phyloP scores from a whole-genome alignment of 1,140 invertebrate genomes.

The Pseudobourletiella spinata region DNA sequence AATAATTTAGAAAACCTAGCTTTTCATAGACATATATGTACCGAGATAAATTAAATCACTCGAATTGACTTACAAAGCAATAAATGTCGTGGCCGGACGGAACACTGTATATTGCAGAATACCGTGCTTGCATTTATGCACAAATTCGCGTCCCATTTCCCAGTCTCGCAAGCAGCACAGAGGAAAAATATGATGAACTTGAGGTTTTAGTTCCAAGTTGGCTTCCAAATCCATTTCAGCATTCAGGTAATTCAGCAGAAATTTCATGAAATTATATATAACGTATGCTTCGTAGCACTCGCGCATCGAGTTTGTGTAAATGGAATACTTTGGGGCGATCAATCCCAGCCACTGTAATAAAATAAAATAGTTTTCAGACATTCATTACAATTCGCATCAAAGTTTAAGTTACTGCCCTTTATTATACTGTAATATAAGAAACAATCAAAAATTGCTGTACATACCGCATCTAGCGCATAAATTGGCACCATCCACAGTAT shows the following conservation, averaged over 20 bases:
- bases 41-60: no score
- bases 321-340: slow-evolving; percentile 69
- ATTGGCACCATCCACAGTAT: slow-evolving; percentile 98
- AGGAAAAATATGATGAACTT: slow-evolving; percentile 44
- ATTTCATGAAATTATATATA: slow-evolving; percentile 97
- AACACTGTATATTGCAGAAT: slow-evolving; percentile 90
- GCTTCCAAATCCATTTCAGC: slow-evolving; percentile 63
- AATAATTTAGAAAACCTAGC: neutral
- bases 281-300: slow-evolving; percentile 96
- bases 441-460: no score
- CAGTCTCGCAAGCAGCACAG: slow-evolving; percentile 44
- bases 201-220: slow-evolving; percentile 69
- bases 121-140: slow-evolving; percentile 90
- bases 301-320: slow-evolving; percentile 82
- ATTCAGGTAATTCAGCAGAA: slow-evolving; percentile 80
- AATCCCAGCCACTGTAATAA: slow-evolving; percentile 67
- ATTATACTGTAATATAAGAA: no score
- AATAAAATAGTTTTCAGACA: slow-evolving; percentile 26
- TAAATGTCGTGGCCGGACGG: slow-evolving; percentile 73
- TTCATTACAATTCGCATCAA: no score
- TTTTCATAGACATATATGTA: no score
- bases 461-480: slow-evolving; percentile 87
- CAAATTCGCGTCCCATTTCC: slow-evolving; percentile 63
- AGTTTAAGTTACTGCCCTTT: no score
- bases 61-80: slow-evolving; percentile 65